These are phyloP conservation scores for Aphidius gifuensis DNA, from an alignment of 1,140 invertebrate genomes.

Conservation along the genomic window DNA sequence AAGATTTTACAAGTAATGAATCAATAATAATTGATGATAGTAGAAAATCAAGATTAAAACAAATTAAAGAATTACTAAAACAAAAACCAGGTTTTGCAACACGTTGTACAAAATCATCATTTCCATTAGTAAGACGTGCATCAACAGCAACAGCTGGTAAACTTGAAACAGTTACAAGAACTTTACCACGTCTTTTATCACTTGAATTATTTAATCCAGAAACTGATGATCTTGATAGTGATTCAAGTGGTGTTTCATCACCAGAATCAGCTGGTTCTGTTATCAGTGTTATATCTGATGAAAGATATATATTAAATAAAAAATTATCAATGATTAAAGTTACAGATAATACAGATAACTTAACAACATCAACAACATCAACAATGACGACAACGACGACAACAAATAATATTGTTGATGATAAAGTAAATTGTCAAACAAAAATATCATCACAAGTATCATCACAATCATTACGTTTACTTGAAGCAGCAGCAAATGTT, in stretches of 20 bases:
- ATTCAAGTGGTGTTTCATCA: constrained; percentile 81
- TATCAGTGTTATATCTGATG: constrained; percentile 63
- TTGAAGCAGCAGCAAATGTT: constrained; percentile 66
- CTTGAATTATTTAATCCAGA: constrained; percentile 87
- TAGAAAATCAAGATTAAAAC: constrained; percentile 61
- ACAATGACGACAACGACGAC: neutral
- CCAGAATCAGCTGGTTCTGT: constrained; percentile 83
- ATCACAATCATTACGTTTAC: constrained; percentile 49
- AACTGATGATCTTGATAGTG: constrained; percentile 85
- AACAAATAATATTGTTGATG: neutral
- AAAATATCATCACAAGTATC: constrained; percentile 21
- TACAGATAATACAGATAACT: neutral
- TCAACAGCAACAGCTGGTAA: constrained; percentile 55
- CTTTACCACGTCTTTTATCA: constrained; percentile 69
- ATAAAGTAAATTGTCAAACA: neutral
- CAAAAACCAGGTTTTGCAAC: constrained; percentile 59
- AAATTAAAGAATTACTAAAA: constrained; percentile 67
- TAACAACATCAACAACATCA: constrained; percentile 3
- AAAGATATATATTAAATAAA: constrained; percentile 32
- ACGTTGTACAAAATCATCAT: constrained; percentile 45
- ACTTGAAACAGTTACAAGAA: constrained; percentile 55
- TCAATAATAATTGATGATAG: constrained; percentile 41
- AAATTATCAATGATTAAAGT: constrained; percentile 4
- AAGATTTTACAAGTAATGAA: constrained; percentile 9
- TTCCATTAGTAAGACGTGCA: constrained; percentile 62